Conservation (phyloP, 2,797 vertebrate species). For the Anisognathus igniventris region DNA sequence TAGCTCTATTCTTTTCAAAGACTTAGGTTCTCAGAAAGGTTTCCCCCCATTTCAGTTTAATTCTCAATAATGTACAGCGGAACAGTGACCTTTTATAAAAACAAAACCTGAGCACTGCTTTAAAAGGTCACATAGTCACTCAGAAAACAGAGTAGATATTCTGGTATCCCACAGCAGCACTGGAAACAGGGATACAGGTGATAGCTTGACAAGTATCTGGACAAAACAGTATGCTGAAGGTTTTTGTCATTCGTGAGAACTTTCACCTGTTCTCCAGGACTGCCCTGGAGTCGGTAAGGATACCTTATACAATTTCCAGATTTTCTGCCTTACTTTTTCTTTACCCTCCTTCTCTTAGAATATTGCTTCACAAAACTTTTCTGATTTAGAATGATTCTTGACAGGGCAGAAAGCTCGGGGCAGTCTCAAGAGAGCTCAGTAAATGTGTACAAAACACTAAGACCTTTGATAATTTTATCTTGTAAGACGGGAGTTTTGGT, state of each 20-base stretch:
- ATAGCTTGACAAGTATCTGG: not conserved
- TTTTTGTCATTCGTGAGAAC: not conserved
- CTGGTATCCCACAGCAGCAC: not conserved
- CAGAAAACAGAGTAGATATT: not conserved
- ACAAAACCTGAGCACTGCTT: not conserved
- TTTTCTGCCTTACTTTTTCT: not conserved
- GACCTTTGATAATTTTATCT: not conserved
- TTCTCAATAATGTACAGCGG: not conserved
- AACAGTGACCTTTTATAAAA: conserved; percentile 9
- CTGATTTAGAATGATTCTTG: not conserved
- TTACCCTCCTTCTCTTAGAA: not conserved
- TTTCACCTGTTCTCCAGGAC: not conserved
- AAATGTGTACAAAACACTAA: not conserved
- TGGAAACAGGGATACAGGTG: not conserved
- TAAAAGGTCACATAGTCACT: not conserved
- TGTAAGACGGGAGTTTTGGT: not conserved
- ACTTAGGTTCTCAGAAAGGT: not conserved
- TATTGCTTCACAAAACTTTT: not conserved
- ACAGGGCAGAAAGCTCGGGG: not conserved
- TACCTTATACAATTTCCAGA: not conserved
- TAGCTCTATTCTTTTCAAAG: not conserved
- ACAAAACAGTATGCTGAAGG: not conserved
- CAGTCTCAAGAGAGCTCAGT: not conserved
- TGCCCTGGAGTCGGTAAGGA: not conserved
- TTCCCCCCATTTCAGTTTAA: not conserved